Evolutionary conservation across 23 tunicate species (phyloP), one percentile per base, ranked within the genome.

Genomic region (Ascidia mentula): DNA sequence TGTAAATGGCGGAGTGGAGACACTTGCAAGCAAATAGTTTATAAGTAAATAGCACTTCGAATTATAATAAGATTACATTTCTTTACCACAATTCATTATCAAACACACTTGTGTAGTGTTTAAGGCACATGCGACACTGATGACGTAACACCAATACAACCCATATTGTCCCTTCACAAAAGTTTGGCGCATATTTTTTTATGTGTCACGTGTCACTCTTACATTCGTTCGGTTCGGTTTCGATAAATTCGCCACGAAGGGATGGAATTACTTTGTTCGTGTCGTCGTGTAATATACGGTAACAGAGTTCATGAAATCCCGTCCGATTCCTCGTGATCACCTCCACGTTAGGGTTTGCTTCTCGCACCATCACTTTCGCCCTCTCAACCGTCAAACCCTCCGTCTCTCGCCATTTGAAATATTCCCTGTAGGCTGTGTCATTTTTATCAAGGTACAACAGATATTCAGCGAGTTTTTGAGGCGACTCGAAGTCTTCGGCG

Each of bases 401-500:
- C 4, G 22, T 28, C 34, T 72, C 40, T 6, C 75, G 38, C 75
- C 75, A 72, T 2, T 31, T n/a, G 31, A 72, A 72, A 31, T 72
- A 72, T 9, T 72, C 75, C 75, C 38, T 35, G 30, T 72, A 72
- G 34, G 75, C 75, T 1, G 75, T 72, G 9, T 72, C 75, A 9
- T 72, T 72, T 35, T 72, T 72, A 36, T 72, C 75, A 2, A 72
- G 34, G 31, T 72, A 72, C 34, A 34, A 35, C 28, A 72, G 75
- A 36, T 72, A 72, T 35, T 72, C 75, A n/a, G 75, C 75, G 9
- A 72, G 75, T 34, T 72, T 36, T 72, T 36, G 12, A 15, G 40
- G 38, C 38, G 75, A 6, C 34, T 72, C 40, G 34, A 72, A 72
- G 40, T 72, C 75, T 72, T 72, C 75, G 35, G 40, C 75, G 40